A percentile compares a stretch with the other conserved stretches of the same genome.
Evolutionary conservation across 2,113 vertebrate species (phyloP).

Genomic region (Protobothrops mucrosquamatus): DNA sequence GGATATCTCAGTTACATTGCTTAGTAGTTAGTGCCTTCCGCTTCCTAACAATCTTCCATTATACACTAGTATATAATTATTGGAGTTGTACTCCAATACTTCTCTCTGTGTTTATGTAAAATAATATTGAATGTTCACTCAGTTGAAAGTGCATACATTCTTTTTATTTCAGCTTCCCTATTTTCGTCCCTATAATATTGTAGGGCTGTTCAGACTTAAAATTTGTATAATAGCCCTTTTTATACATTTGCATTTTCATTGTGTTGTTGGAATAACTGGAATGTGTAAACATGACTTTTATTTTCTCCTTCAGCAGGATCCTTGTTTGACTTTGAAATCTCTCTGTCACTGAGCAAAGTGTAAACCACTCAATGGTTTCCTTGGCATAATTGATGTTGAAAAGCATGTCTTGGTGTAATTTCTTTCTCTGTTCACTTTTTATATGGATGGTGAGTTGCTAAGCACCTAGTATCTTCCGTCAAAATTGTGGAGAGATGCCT

Average conservation of each 20-base stretch:
- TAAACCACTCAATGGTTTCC: background rate
- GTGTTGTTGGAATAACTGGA: conserved; percentile 17
- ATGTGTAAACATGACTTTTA: conserved; percentile 56
- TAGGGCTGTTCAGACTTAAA: conserved; percentile 39
- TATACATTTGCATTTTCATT: conserved; percentile 41
- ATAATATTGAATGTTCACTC: conserved; percentile 8
- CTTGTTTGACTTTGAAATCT: conserved; percentile 18
- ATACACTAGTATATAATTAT: conserved; percentile 31
- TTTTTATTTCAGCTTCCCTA: background rate
- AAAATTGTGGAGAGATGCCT: conserved; percentile 52
- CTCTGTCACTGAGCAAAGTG: background rate
- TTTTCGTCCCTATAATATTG: conserved; percentile 1
- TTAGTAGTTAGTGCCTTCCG: conserved; percentile 40
- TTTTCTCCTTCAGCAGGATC: conserved; percentile 39
- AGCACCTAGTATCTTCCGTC: conserved; percentile 37
- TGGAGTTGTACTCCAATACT: background rate
- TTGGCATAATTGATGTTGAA: conserved; percentile 40
- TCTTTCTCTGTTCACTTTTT: conserved; percentile 33
- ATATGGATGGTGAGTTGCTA: conserved; percentile 37
- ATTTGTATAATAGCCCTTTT: conserved; percentile 29
- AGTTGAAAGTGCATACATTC: background rate
- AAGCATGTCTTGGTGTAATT: conserved; percentile 24
- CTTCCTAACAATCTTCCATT: conserved; percentile 48
- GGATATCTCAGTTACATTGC: conserved; percentile 31
- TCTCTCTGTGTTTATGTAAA: background rate